These are phyloP conservation scores for Oreonectes daqikongensis DNA, from an alignment of 2,797 vertebrate species.

Conservation along the genomic window DNA sequence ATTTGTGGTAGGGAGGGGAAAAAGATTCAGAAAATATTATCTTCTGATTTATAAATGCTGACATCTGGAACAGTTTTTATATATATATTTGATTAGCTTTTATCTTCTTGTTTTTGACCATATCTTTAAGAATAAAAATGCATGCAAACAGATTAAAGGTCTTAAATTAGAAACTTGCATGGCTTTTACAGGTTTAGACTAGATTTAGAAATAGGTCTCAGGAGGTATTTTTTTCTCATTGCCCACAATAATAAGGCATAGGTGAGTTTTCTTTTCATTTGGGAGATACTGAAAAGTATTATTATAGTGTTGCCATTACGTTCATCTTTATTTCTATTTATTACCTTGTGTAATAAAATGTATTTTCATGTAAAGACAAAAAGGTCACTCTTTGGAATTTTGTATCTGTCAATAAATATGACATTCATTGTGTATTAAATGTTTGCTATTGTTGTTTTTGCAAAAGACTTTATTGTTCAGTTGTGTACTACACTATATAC, in stretches of 20 bases:
- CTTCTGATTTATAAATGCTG: constrained; percentile 44
- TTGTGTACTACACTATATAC: not conserved
- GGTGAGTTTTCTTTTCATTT: constrained; percentile 39
- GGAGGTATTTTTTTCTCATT: constrained; percentile 45
- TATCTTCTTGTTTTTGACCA: constrained; percentile 42
- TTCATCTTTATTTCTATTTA: constrained; percentile 83
- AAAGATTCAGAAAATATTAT: constrained; percentile 33
- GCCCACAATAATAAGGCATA: constrained; percentile 67
- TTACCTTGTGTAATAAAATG: constrained; percentile 85
- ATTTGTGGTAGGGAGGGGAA: constrained; percentile 51
- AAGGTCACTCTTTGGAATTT: constrained; percentile 59
- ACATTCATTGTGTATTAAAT: constrained; percentile 63
- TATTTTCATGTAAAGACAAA: constrained; percentile 86
- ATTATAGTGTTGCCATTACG: constrained; percentile 72
- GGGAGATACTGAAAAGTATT: constrained; percentile 50
- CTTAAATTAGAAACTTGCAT: constrained; percentile 80
- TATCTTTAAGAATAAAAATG: constrained; percentile 67
- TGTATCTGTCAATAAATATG: constrained; percentile 62
- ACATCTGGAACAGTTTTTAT: constrained; percentile 60
- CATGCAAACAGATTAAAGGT: constrained; percentile 81
- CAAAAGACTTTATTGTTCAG: not conserved
- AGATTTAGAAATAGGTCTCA: constrained; percentile 64
- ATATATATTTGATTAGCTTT: constrained; percentile 52
- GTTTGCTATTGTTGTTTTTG: not conserved
- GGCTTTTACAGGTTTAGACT: constrained; percentile 83